These are phyloP conservation scores for Prionace glauca DNA, from an alignment of 2,797 vertebrate genomes.

Conservation along the genomic window DNA sequence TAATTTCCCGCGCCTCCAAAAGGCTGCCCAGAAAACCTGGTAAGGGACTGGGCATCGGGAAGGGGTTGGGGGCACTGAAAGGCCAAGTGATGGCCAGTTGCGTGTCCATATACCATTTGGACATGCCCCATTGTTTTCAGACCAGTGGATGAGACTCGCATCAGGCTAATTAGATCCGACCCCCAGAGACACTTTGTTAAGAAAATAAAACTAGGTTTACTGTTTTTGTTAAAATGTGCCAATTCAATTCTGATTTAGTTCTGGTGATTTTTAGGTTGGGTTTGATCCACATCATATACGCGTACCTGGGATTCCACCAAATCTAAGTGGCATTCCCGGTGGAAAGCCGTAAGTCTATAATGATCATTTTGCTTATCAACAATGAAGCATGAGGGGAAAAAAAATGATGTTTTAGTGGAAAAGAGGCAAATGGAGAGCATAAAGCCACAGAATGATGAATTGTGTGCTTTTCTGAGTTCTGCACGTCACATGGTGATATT, in stretches of 20 bases:
- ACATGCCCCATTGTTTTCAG: background rate
- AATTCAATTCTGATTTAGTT: conserved; percentile 18
- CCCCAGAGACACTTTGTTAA: background rate
- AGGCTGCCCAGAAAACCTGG: background rate
- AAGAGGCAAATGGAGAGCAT: background rate
- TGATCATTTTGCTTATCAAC: background rate
- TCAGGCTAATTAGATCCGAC: background rate
- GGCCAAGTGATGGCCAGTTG: background rate
- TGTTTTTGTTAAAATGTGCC: background rate
- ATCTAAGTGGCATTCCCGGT: conserved; percentile 90
- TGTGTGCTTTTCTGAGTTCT: background rate
- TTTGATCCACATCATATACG: conserved; percentile 99
- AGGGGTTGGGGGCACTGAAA: background rate
- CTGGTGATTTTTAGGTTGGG: conserved; percentile 67
- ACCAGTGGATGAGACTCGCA: background rate
- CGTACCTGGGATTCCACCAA: conserved; percentile 89
- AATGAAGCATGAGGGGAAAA: background rate
- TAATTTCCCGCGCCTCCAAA: background rate
- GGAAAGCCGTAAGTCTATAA: conserved; percentile 87
- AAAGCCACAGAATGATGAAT: background rate
- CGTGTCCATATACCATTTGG: too few relatives aligned
- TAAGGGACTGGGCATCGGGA: background rate
- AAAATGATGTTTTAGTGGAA: background rate
- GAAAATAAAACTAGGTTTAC: background rate
- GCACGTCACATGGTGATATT: background rate